phyloP scores from a whole-genome alignment of 64 coral and sea anemone genomes.

The Dendronephthya gigantea region DNA sequence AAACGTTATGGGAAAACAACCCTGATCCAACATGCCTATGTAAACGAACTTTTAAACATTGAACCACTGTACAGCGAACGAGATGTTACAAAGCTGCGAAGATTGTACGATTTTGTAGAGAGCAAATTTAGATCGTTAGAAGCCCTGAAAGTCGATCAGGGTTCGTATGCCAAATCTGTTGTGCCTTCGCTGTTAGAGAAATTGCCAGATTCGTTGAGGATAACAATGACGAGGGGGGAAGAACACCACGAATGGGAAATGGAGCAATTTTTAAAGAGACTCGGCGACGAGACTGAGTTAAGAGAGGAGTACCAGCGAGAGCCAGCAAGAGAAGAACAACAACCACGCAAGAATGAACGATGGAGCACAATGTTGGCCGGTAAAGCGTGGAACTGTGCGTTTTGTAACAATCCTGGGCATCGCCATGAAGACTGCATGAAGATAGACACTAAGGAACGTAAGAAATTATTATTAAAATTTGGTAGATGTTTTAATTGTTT shows the following conservation, averaged over 20 bases:
- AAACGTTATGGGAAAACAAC: slow-evolving; percentile 9
- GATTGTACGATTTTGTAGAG: background rate
- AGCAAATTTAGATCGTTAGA: background rate
- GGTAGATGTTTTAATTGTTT: background rate
- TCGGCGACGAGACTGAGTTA: background rate
- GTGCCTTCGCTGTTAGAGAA: background rate
- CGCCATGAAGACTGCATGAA: background rate
- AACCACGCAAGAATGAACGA: background rate
- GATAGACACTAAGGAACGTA: background rate
- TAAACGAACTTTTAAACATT: slow-evolving; percentile 11
- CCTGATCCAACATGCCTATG: background rate
- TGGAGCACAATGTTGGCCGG: background rate
- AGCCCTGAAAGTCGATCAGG: background rate
- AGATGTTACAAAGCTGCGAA: background rate
- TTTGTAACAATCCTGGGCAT: background rate
- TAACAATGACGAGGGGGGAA: background rate
- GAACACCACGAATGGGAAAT: background rate
- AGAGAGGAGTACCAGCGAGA: background rate
- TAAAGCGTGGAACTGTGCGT: background rate
- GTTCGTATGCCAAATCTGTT: background rate
- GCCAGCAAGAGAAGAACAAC: background rate
- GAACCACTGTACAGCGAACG: background rate
- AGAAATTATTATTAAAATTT: background rate
- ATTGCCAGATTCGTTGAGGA: background rate
- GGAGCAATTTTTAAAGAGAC: background rate